These are phyloP conservation scores for Hiodon alosoides DNA, from an alignment of 2,113 vertebrate genomes.

Conservation along the genomic window DNA sequence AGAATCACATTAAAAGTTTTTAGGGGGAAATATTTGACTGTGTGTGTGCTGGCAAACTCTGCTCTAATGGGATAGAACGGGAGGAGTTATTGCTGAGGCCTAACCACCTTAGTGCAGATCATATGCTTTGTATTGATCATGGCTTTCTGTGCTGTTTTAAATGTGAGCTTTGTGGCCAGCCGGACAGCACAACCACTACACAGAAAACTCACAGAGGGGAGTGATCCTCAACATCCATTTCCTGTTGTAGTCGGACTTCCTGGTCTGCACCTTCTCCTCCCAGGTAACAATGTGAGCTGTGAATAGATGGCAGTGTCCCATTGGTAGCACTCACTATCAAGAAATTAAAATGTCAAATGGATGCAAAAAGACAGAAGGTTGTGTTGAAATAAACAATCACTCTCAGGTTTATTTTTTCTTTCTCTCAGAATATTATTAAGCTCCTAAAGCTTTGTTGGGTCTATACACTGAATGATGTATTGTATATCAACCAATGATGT, in stretches of 20 bases:
- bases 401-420: no score
- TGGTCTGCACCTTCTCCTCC: slow-evolving; percentile 96
- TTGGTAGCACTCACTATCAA: no score
- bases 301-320: no score
- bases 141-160: no score
- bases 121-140: background rate
- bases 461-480: no score
- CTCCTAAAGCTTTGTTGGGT: no score
- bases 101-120: background rate
- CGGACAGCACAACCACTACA: slow-evolving; percentile 92
- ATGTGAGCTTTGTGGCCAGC: slow-evolving; percentile 80
- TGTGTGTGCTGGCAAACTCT: background rate
- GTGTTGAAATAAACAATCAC: no score
- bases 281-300: slow-evolving; percentile 66
- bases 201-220: slow-evolving; percentile 90
- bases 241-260: slow-evolving; percentile 92
- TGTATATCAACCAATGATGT: no score
- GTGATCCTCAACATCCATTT: slow-evolving; percentile 98
- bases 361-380: no score
- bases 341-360: no score
- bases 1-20: background rate
- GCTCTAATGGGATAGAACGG: background rate
- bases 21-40: background rate
- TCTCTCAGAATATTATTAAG: no score
- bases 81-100: background rate